Evolutionary conservation across 2,113 vertebrate genomes (phyloP).

Genomic region (Hyperoodon ampullatus): DNA sequence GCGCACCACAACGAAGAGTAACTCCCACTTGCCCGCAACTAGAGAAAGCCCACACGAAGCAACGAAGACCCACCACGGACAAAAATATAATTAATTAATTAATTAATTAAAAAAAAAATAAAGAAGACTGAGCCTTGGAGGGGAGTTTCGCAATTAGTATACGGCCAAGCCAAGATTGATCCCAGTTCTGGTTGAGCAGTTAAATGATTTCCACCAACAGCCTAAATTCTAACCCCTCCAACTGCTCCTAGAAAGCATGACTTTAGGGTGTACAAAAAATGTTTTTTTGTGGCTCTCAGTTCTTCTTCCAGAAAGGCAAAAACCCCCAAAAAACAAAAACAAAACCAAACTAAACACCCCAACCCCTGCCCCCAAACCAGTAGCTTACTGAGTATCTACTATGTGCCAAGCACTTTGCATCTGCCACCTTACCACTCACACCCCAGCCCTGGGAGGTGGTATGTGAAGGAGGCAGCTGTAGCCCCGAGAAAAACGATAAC

Average conservation of each 20-base stretch:
- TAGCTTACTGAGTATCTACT: not conserved
- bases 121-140: not conserved
- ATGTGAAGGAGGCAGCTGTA: not conserved
- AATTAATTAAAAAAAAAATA: too few species aligned
- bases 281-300: not conserved
- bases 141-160: not conserved
- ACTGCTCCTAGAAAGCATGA: not conserved
- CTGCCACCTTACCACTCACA: not conserved
- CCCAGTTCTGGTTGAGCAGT: not conserved
- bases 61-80: too few species aligned
- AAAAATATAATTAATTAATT: too few species aligned
- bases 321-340: not conserved
- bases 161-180: not conserved
- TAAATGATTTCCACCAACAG: not conserved
- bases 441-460: not conserved
- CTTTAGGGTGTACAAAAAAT: not conserved
- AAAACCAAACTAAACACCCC: not conserved
- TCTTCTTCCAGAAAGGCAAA: conserved; percentile 4
- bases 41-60: too few species aligned
- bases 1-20: too few species aligned
- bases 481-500: not conserved
- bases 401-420: not conserved
- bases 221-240: not conserved
- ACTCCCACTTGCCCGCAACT: too few species aligned
- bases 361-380: not conserved